Base-by-base conservation (phyloP, 2,888 invertebrate species). In the Idaea biselata region DNA sequence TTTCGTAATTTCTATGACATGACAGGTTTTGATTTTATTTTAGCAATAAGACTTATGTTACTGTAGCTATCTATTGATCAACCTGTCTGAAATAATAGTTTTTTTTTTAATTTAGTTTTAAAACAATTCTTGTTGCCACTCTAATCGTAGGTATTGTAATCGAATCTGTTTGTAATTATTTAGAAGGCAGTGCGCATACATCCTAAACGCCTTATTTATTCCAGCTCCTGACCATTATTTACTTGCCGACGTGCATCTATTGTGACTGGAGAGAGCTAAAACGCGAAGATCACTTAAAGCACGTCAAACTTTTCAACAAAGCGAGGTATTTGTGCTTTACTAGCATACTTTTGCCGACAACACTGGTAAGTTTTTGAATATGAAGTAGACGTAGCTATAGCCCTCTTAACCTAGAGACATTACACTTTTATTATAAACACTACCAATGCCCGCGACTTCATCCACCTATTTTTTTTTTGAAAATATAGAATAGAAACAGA, bases 181-280 rank as follows among this genome's bases (percentile, higher is more conserved):
- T n/a, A n/a, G n/a, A n/a, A n/a, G n/a, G n/a, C 25, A 25, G 25
- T 25, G 3, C 25, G 25, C 25, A 5, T 25, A 25, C 5, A 25
- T 1, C 1, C n/a, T 55, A 6, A 55, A 55, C n/a, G 6, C 58
- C 63, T 61, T 62, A 62, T 44, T 68, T 63, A 62, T 86, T 83
- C 53, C 83, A 89, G 89, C 73, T 88, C 17, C 63, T 84, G 63
- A 79, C 77, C 0, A 57, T 83, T 57, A 70, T 73, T 11, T 89
- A 89, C 66, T 75, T 83, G 33, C 86, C 88, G 0, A 67, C 84
- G 1, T 80, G 83, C 58, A 74, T 87, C 16, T 88, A 87, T 70
- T 89, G 89, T 62, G 89, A 89, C 58, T 87, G 85, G 85, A 73
- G 77, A 2, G 82, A 82, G 61, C 64, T 87, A 16, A 76, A 73